Conservation (phyloP, 2,797 vertebrate genomes). For the Rallus crepitans region DNA sequence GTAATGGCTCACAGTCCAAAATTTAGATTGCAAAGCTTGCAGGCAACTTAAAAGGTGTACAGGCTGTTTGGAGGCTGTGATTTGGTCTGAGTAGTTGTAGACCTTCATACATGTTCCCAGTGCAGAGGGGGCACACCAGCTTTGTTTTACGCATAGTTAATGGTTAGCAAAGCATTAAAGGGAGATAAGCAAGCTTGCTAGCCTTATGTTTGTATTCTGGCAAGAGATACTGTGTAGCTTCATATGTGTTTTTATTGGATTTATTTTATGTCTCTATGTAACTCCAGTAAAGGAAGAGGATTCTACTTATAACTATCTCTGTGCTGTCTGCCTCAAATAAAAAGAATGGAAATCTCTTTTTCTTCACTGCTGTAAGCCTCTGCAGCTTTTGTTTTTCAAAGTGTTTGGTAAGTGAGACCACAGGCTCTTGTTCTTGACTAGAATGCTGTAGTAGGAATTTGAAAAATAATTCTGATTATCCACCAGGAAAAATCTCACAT, state of each 20-base stretch:
- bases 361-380: not conserved
- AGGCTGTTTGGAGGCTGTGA: not conserved
- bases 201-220: not conserved
- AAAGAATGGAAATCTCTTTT: not conserved
- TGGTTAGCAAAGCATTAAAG: not conserved
- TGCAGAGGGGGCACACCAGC: not conserved
- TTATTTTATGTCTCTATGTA: not conserved
- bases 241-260: not conserved
- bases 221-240: not conserved
- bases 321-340: not conserved
- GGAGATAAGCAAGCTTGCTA: not conserved
- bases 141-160: not conserved
- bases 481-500: not conserved
- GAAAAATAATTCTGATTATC: not conserved
- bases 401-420: not conserved
- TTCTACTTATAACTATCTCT: not conserved
- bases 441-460: not conserved
- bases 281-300: not conserved
- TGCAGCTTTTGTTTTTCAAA: not conserved
- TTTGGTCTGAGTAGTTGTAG: not conserved
- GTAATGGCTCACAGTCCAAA: not conserved
- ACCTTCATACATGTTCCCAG: not conserved
- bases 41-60: not conserved
- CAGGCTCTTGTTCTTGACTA: not conserved
- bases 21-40: not conserved